Conservation (phyloP, 2,797 vertebrate genomes). For the Leptoclinus maculatus region DNA sequence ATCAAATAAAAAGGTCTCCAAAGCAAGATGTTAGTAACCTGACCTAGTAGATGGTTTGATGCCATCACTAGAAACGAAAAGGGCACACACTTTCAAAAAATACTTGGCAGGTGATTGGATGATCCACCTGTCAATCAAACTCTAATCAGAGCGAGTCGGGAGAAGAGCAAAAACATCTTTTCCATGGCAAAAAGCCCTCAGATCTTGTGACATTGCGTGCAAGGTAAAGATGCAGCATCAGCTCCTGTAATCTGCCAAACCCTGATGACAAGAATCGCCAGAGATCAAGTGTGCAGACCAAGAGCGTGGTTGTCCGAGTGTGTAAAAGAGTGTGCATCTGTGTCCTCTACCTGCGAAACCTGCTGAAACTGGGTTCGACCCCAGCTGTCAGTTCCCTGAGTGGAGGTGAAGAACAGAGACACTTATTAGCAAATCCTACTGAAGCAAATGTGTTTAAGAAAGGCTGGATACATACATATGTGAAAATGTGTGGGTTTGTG, state of each 20-base stretch:
- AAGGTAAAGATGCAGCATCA: not conserved
- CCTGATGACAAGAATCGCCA: not conserved
- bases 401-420: conserved; percentile 6
- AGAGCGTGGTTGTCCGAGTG: not conserved
- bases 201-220: not conserved
- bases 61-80: no score
- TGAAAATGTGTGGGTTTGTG: conserved; percentile 2
- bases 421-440: conserved; percentile 38
- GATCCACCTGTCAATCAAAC: not conserved
- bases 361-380: not conserved
- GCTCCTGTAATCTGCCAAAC: not conserved
- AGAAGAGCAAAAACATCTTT: not conserved
- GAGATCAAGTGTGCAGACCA: not conserved
- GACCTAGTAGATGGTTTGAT: not conserved
- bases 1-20: not conserved
- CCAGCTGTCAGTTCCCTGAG: conserved; percentile 19
- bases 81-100: no score
- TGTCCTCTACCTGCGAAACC: not conserved
- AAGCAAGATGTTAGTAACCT: not conserved
- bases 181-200: not conserved
- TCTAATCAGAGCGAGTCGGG: not conserved
- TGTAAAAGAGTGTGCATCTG: not conserved
- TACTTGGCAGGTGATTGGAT: not conserved
- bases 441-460: not conserved
- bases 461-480: not conserved